These are phyloP conservation scores for Synanthedon myopaeformis DNA, from an alignment of 2,888 invertebrate species.

Conservation along the genomic window DNA sequence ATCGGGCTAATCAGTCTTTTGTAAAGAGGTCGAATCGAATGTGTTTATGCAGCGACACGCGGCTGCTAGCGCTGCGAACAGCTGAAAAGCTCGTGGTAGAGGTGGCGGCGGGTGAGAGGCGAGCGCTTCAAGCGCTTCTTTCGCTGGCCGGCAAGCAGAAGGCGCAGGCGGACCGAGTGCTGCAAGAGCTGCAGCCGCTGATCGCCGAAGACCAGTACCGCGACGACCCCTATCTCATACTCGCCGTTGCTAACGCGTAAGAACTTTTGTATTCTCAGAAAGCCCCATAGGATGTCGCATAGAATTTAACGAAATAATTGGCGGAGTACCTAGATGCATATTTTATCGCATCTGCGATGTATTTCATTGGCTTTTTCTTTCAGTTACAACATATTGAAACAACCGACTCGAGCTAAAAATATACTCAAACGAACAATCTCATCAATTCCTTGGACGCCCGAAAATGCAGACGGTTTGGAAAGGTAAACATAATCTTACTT, in stretches of 20 bases:
- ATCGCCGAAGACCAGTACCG: constrained; percentile 79
- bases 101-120: constrained; percentile 76
- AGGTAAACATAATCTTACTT: constrained; percentile 27
- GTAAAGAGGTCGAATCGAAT: no score
- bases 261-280: constrained; percentile 12
- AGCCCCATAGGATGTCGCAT: neutral
- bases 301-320: no score
- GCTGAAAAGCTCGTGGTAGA: constrained; percentile 79
- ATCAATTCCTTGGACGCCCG: constrained; percentile 90
- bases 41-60: constrained; percentile 71
- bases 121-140: constrained; percentile 83
- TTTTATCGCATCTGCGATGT: no score
- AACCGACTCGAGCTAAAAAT: constrained; percentile 90
- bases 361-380: constrained; percentile 3
- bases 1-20: no score
- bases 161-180: constrained; percentile 82
- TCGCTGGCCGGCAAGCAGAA: constrained; percentile 88
- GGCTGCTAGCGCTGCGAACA: constrained; percentile 85
- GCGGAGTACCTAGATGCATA: no score
- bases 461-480: constrained; percentile 96
- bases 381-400: constrained; percentile 88
- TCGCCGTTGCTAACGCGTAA: constrained; percentile 83
- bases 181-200: constrained; percentile 77
- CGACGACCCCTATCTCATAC: constrained; percentile 86
- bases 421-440: constrained; percentile 88